phyloP scores from a whole-genome alignment of 37 sponge, comb jelly and placozoan genomes.

The Axinella damicornis region DNA sequence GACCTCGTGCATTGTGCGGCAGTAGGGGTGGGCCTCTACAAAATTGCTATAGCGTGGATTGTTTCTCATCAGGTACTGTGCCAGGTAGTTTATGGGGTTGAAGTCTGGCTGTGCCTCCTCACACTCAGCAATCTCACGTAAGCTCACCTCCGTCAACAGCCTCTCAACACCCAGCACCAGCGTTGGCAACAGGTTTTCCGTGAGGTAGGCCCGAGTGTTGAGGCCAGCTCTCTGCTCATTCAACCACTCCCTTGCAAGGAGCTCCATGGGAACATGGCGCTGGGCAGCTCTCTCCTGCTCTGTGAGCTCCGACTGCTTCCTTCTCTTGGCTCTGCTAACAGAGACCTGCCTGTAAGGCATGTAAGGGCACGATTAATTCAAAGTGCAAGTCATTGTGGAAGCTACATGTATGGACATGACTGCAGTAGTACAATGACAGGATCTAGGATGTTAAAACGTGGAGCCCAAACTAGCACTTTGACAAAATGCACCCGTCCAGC shows the following conservation, averaged over 20 bases:
- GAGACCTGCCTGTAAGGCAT: no score
- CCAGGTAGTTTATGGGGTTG: constrained; percentile 96
- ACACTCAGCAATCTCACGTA: constrained; percentile 46
- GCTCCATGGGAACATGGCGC: constrained; percentile 65
- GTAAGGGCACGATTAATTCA: no score
- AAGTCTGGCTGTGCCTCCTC: constrained; percentile 60
- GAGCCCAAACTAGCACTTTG: no score
- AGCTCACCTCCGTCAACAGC: constrained; percentile 72
- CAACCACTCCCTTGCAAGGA: constrained; percentile 86
- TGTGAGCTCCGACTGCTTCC: constrained; percentile 1
- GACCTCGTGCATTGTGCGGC: constrained; percentile 52
- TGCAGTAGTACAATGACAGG: no score
- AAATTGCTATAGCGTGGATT: constrained; percentile 88
- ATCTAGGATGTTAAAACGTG: no score
- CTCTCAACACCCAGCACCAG: constrained; percentile 86
- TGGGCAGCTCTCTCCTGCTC: constrained; percentile 3
- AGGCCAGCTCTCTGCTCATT: neutral
- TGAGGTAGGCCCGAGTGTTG: constrained; percentile 65
- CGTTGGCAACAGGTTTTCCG: constrained; percentile 80
- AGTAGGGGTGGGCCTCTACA: constrained; percentile 80
- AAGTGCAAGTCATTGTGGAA: no score
- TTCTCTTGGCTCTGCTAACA: neutral
- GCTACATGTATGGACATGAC: no score
- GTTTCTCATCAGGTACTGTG: constrained; percentile 96
- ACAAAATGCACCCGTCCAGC: no score